Base-by-base conservation (phyloP, 2,888 invertebrate species). In the Gandaritis pyraliata region DNA sequence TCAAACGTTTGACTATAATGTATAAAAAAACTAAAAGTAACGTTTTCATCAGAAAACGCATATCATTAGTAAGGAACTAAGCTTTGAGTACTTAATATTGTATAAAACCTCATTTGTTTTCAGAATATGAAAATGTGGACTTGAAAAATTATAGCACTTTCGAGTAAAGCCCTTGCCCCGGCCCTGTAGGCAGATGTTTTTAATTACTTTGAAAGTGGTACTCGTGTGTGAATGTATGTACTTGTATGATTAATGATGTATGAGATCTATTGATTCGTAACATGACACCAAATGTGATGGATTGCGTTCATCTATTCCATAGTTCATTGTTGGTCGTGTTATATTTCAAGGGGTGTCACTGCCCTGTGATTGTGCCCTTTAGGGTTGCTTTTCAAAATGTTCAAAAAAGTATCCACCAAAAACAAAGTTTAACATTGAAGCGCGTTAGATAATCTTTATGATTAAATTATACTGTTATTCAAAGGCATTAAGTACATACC, bases 311-410 rank as follows among this genome's bases (percentile, higher is more conserved):
- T 55, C 51, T 51, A 59, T 64, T 59, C 43, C 47, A 55, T 51
- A 82, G 77, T 82, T 81, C 81, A 81, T 84, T 86, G 84, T 83
- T 77, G 72, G 70, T 70, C 71, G 65, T 64, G 74, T 76, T 76
- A 85, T 86, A 85, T 84, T 81, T 84, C 78, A 82, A 70, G 68
- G 71, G 23, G 46, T 38, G 46, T 23, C 30, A 13, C 30, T 12
- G 8, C 48, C n/a, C 29, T 46, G 30, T 23, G 30, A 33, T 23
- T 38, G 23, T 54, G 11, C 8, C 10, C 13, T 29, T 46, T 54
- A 18, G 46, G 36, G 36, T 54, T 54, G 15, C 16, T 43, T 11
- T 43, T 16, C 1, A n/a, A n/a, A n/a, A 43, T 43, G 0, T 2
- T 43, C 16, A 16, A 16, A 43, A 43, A 16, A 1, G 10, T 43